Evolutionary conservation across 2,888 invertebrate genomes (phyloP), one percentile per base, ranked within the genome.

Genomic region (Parelbella ahira): DNA sequence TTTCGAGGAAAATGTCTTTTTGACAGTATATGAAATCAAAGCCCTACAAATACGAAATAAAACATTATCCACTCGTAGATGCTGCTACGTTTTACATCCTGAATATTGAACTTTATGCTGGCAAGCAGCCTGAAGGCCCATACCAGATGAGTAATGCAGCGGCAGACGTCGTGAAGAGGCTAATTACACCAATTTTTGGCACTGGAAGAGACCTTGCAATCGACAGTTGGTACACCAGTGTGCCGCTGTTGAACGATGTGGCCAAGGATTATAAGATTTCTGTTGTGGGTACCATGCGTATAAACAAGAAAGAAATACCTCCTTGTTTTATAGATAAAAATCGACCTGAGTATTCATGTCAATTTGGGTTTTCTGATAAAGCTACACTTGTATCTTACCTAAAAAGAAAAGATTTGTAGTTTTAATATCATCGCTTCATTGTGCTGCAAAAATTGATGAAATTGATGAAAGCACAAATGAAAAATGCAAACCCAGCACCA

Each of bases 211-310:
- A 63, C 38, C 44, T 64, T n/a, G 68, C 54, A 2, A 38, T 50
- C 20, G 49, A 53, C 39, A 51, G 49, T 51, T 64, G 58, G 60
- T 68, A 55, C 24, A 56, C 59, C 21, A 56, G 56, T 49, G 46
- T 58, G 7, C 53, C 54, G 5, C 38, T 62, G 45, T 38, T 48
- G 6, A 37, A 47, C 15, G 49, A 56, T 34, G 53, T 66, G 25
- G 42, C 42, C 32, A 37, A 45, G 20, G 10, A 50, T 30, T 20
- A 48, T 44, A 53, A 53, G 24, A 36, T 53, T 33, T 44, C 50
- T 47, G 48, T 49, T 30, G 51, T 53, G 25, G 50, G 50, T 47
- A 49, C 48, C 25, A 45, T 50, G 7, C 39, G 44, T 9, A 49
- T 12, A n/a, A 27, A 27, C 12, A n/a, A 27, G n/a, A 53, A 44